Percentiles rank a stretch among this genome's conserved stretches.
These are phyloP conservation scores for Aphelenchoides avenae DNA, from an alignment of 1,140 invertebrate species.

Conservation along the genomic window DNA sequence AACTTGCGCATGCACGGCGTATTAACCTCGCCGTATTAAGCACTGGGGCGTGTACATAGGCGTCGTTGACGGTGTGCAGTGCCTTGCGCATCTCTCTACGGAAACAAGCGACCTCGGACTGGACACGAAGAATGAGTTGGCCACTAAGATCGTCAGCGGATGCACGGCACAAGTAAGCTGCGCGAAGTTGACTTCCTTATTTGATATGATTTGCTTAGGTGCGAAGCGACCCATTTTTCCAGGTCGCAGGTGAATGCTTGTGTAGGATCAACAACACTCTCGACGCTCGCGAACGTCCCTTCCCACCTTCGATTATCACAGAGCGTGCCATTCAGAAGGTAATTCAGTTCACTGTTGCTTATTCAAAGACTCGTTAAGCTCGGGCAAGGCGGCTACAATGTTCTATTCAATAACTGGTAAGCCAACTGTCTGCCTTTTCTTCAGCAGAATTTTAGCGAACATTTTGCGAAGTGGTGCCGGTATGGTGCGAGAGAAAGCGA, in stretches of 20 bases:
- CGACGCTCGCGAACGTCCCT: slow-evolving; percentile 15
- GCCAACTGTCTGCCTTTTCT: no score
- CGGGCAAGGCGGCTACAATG: slow-evolving; percentile 13
- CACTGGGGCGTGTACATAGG: slow-evolving; percentile 37
- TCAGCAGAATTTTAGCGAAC: no score
- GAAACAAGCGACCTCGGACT: slow-evolving; percentile 32
- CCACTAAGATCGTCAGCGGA: slow-evolving; percentile 3
- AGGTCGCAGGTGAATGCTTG: slow-evolving; percentile 20
- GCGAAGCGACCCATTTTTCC: slow-evolving; percentile 20
- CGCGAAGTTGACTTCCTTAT: slow-evolving; percentile 1
- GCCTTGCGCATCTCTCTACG: slow-evolving; percentile 27
- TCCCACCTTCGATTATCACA: slow-evolving; percentile 24
- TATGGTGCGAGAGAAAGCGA: slow-evolving; percentile 10
- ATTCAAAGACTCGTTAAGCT: slow-evolving; percentile 5
- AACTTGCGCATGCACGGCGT: slow-evolving; percentile 11
- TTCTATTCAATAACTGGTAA: slow-evolving; percentile 20
- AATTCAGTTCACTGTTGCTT: slow-evolving; percentile 1
- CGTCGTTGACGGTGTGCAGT: slow-evolving; percentile 19
- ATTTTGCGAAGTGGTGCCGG: slow-evolving; percentile 14
- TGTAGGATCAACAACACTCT: slow-evolving; percentile 27
- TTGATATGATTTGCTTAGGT: slow-evolving; percentile 13
- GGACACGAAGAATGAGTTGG: slow-evolving; percentile 18
- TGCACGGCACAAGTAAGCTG: slow-evolving; percentile 13
- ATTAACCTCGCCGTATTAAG: slow-evolving; percentile 15
- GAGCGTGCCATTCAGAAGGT: slow-evolving; percentile 4